Percentiles rank a stretch among this genome's conserved stretches.
These are phyloP conservation scores for Oxyruncus cristatus DNA, from an alignment of 2,113 vertebrate genomes.

Conservation along the genomic window DNA sequence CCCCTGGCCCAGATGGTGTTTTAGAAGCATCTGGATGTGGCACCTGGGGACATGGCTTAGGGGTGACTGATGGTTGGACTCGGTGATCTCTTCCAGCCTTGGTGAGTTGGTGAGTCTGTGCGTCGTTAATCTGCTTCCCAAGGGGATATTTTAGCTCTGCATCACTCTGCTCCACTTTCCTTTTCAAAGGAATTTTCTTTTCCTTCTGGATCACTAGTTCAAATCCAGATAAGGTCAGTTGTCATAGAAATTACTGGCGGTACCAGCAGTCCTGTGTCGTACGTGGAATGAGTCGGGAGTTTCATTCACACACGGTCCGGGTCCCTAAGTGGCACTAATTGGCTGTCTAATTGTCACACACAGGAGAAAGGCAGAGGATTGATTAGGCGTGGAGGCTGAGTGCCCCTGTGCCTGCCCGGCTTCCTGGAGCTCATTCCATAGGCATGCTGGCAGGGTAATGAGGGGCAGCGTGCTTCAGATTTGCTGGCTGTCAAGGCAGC, in stretches of 20 bases:
- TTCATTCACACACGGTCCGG: not conserved
- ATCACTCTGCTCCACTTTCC: not conserved
- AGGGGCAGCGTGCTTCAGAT: conserved; percentile 15
- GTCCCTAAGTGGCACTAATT: conserved; percentile 60
- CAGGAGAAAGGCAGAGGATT: conserved; percentile 40
- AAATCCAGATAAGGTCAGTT: conserved; percentile 39
- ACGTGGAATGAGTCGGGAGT: conserved; percentile 47
- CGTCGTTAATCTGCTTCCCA: not conserved
- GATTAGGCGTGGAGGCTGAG: conserved; percentile 51
- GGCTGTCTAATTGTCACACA: conserved; percentile 53
- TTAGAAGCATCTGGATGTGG: not conserved
- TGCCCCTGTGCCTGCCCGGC: conserved; percentile 36
- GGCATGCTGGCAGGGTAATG: conserved; percentile 47
- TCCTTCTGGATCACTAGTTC: conserved; percentile 18
- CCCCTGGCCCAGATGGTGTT: not conserved
- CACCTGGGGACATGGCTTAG: not conserved
- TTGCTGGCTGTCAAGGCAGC: conserved; percentile 15
- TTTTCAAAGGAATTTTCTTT: conserved; percentile 20
- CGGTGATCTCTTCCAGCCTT: not conserved
- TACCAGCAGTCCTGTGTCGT: not conserved
- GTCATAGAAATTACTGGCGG: conserved; percentile 43
- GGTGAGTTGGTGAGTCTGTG: not conserved
- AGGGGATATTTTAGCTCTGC: not conserved
- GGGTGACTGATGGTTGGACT: not conserved
- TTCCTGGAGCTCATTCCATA: not conserved